Base-by-base conservation (phyloP, 2,888 invertebrate genomes). In the Tetranychus truncatus region DNA sequence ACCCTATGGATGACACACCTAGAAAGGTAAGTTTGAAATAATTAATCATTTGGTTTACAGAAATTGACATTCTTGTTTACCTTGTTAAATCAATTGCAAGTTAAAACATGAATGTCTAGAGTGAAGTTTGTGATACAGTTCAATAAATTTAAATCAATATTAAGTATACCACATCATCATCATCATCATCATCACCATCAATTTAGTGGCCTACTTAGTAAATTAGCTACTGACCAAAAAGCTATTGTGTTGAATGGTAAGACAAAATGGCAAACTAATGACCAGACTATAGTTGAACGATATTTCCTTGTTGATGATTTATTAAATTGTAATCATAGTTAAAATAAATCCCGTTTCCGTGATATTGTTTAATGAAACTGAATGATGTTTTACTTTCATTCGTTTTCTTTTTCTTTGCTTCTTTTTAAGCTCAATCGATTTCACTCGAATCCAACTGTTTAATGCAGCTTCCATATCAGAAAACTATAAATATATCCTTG, bases 1-100 rank as follows among this genome's bases (percentile, higher is more conserved):
- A 77, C 66, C 77, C 77, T 21, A 77, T 77, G 44, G 77, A 77
- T 69, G 77, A 77, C 34, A 73, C 73, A 21, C 77, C 76, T 6
- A 67, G 77, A 73, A 73, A 74, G 55, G 75, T 76, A 71, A 71
- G 77, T 2, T 20, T 18, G 11, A 24, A 15, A 66, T 15, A 46
- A 55, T 9, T 24, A 24, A 24, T 24, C 24, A 24, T 24, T 24
- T 55, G 9, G 7, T 55, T 55, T 55, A 15, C 5, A 5, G 15
- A 2, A 15, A 55, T 55, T 55, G 15, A 55, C 15, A 55, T 55
- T 55, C 15, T 9, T 15, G 8, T 11, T 15, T 55, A 2, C 9
- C 15, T 55, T 15, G 6, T 55, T 55, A 3, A 55, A 55, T 55
- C 55, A 55, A 24, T 24, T 24, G 24, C 24, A 24, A 24, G 24